Base-by-base conservation (phyloP, 2,888 invertebrate genomes). In the Agrotis segetum region DNA sequence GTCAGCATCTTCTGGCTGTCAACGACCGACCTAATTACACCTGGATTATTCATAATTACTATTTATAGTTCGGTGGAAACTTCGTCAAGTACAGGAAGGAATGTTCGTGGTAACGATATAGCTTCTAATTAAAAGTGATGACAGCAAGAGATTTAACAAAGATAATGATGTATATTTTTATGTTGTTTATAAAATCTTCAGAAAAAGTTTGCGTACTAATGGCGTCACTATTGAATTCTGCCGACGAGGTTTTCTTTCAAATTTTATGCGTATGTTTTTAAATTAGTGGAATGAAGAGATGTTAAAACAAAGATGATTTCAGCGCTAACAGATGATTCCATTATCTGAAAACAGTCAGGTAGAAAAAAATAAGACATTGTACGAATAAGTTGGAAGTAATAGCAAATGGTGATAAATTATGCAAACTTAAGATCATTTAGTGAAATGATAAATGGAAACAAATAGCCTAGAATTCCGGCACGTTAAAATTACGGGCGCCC, bases 1-100 rank as follows among this genome's bases (percentile, higher is more conserved):
- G 91, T 88, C 77, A 66, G 17, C 74, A 72, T n/a, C n/a, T 83
- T 59, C 78, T 61, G 52, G 76, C 88, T 90, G 91, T 93, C 93
- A 88, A 87, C 92, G 88, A 85, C 87, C 90, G 87, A 74, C 88
- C 90, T 89, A 87, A 90, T 91, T 90, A 86, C 90, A 91, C 91
- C 90, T 91, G 91, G 87, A 90, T 88, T 89, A 88, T 88, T 86
- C 85, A 87, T 76, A 73, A 79, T 76, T 60, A 78, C 84, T 91
- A 91, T 87, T 87, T 85, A 86, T 88, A 89, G 83, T 40, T 40
- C 40, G 11, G 40, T 40, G 9, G 56, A 50, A n/a, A 67, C 49
- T 84, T 64, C 49, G 56, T 74, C 62, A 77, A 72, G 66, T 47
- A 80, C 59, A 67, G 74, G 71, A 76, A 77, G 63, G 81, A 68